A percentile compares a stretch with the other conserved stretches of the same genome.
phyloP scores from a whole-genome alignment of 2,888 invertebrate genomes.

The Pristionchus maxplancki region DNA sequence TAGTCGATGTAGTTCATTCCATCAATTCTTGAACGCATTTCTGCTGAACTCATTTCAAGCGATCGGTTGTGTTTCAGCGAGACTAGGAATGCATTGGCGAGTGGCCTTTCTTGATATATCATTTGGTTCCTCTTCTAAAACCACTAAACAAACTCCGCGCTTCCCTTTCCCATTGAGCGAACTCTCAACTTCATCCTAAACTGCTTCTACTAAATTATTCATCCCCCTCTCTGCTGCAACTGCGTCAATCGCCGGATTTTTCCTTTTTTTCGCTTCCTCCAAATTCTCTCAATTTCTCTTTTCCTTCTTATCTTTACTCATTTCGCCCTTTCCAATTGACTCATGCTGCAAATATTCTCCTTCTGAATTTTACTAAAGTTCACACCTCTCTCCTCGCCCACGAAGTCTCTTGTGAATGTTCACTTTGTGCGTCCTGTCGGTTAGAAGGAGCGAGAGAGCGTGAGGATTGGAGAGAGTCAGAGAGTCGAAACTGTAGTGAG shows the following conservation, averaged over 20 bases:
- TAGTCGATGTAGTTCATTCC: neutral
- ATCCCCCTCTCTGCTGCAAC: neutral
- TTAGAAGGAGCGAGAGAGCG: neutral
- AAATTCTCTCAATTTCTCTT: neutral
- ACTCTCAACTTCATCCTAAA: slow-evolving; percentile 9
- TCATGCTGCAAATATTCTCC: neutral
- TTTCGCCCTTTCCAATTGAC: slow-evolving; percentile 20
- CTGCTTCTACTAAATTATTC: slow-evolving; percentile 6
- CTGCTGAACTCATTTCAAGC: neutral
- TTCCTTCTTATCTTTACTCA: neutral
- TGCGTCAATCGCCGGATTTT: slow-evolving; percentile 17
- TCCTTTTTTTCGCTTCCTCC: neutral
- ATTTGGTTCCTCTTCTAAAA: neutral
- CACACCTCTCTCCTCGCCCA: neutral
- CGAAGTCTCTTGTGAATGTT: neutral
- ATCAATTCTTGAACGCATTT: neutral
- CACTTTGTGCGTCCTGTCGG: too few relatives aligned
- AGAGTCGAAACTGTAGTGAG: slow-evolving; percentile 11
- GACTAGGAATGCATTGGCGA: neutral
- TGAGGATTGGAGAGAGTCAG: neutral
- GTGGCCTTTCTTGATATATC: neutral
- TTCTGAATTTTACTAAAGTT: slow-evolving; percentile 8
- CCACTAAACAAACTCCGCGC: too few relatives aligned
- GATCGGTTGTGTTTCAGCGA: neutral
- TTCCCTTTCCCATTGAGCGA: neutral